phyloP scores from a whole-genome alignment of 2,888 invertebrate genomes.

The Ophion ellenae region DNA sequence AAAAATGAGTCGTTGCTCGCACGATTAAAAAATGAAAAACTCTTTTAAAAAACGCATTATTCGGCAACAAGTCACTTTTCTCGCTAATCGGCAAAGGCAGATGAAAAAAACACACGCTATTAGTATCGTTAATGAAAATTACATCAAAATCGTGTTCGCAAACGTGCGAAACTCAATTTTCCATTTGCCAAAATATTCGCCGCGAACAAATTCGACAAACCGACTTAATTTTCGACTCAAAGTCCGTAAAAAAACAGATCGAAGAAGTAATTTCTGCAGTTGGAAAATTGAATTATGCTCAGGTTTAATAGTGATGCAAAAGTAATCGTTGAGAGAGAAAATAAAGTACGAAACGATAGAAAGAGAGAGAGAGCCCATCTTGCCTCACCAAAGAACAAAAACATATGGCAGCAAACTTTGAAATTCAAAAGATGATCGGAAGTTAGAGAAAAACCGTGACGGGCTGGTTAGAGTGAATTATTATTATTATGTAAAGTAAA shows the following conservation, averaged over 20 bases:
- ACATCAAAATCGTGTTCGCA: neutral
- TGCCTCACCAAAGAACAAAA: neutral
- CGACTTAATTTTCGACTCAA: neutral
- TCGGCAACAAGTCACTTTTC: conserved; percentile 2
- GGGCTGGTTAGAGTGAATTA: conserved; percentile 36
- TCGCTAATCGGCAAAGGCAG: neutral
- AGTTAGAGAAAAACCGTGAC: conserved; percentile 41
- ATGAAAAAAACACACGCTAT: neutral
- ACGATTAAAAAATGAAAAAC: neutral
- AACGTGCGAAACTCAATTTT: neutral
- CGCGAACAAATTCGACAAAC: neutral
- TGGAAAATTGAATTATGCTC: conserved; percentile 10
- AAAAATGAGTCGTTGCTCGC: conserved; percentile 4
- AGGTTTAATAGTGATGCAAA: neutral
- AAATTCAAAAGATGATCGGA: conserved; percentile 10
- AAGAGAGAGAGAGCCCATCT: conserved; percentile 5
- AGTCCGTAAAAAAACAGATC: neutral
- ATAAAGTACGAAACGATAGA: neutral
- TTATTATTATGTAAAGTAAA: conserved; percentile 31
- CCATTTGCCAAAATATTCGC: neutral
- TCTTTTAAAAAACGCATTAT: neutral
- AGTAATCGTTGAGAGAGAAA: neutral
- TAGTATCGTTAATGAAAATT: neutral
- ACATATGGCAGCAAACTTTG: neutral
- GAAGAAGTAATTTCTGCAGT: neutral